A percentile compares a stretch with the other conserved stretches of the same genome.
These are phyloP conservation scores for Maniola hyperantus DNA, from an alignment of 2,888 invertebrate species.

Conservation along the genomic window DNA sequence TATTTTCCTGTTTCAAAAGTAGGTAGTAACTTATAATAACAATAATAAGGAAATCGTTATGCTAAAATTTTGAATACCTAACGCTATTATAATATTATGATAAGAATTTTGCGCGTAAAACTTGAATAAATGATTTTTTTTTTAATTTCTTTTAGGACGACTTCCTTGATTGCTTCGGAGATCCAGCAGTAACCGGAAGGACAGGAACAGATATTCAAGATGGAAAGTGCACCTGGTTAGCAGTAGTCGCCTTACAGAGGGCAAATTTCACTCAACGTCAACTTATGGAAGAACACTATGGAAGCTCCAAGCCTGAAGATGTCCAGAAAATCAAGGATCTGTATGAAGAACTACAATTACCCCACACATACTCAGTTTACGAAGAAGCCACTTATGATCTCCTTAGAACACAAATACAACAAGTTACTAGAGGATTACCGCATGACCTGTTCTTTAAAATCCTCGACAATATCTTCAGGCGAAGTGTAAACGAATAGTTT, in stretches of 20 bases:
- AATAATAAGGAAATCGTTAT: conserved; percentile 8
- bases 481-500: conserved; percentile 31
- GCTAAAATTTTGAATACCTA: background rate
- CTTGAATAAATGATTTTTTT: background rate
- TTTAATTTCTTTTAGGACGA: conserved; percentile 85
- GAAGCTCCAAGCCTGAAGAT: conserved; percentile 84
- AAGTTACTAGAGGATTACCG: conserved; percentile 90
- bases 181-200: conserved; percentile 93
- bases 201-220: conserved; percentile 95
- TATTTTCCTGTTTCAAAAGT: conserved; percentile 4
- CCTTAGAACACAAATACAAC: conserved; percentile 91
- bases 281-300: conserved; percentile 90
- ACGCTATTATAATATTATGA: no score
- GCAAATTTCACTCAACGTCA: conserved; percentile 87
- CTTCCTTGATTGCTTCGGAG: conserved; percentile 95
- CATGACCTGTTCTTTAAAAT: conserved; percentile 92
- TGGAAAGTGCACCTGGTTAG: conserved; percentile 98
- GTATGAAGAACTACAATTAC: conserved; percentile 89
- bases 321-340: conserved; percentile 87
- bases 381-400: conserved; percentile 93
- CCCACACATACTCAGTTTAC: conserved; percentile 89
- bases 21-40: background rate
- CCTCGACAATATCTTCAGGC: conserved; percentile 90
- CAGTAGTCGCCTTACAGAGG: conserved; percentile 93
- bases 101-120: no score